A percentile compares a stretch with the other conserved stretches of the same genome.
Conservation (phyloP, 2,113 vertebrate species). For the Antidorcas marsupialis region DNA sequence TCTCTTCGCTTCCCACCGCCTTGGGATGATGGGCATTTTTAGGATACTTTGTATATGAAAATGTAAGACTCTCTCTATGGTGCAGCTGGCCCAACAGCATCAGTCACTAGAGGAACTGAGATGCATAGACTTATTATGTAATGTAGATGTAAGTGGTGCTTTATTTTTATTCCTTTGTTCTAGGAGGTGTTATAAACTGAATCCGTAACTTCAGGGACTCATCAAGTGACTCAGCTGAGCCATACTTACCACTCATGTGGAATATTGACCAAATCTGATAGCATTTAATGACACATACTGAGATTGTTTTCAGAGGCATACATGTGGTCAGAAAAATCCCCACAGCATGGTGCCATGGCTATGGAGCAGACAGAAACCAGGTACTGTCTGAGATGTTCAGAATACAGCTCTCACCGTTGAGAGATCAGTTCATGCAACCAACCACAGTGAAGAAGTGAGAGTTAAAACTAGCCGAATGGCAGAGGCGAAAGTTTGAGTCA, state of each 20-base stretch:
- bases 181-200: constrained; percentile 33
- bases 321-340: constrained; percentile 36
- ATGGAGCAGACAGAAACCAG: background rate
- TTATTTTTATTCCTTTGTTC: constrained; percentile 45
- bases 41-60: background rate
- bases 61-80: background rate
- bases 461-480: constrained; percentile 22
- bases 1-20: background rate
- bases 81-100: background rate
- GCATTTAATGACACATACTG: constrained; percentile 40
- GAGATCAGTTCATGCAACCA: constrained; percentile 52
- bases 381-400: background rate
- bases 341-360: background rate
- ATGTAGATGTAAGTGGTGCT: background rate
- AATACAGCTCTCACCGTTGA: background rate
- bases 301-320: constrained; percentile 60
- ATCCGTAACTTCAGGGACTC: background rate
- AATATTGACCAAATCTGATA: constrained; percentile 62
- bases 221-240: background rate
- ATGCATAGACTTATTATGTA: background rate
- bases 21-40: background rate
- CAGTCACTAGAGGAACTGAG: background rate
- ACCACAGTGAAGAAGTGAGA: background rate
- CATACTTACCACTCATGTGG: constrained; percentile 6
- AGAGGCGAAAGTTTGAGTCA: background rate